Evolutionary conservation across 2,888 invertebrate genomes (phyloP), one percentile per base, ranked within the genome.

Genomic region (Apotomis betuletana): DNA sequence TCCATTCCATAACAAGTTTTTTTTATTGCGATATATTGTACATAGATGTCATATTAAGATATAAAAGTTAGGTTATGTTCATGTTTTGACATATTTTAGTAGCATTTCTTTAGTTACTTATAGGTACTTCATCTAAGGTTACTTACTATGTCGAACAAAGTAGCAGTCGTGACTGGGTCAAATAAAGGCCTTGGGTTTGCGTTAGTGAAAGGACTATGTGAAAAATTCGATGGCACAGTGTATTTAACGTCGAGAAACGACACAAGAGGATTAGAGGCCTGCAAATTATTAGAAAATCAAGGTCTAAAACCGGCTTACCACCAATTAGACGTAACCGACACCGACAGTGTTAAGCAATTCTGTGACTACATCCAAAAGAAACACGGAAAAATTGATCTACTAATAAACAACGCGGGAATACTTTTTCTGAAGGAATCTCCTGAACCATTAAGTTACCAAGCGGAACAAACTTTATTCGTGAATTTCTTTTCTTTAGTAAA

Each of bases 321-420:
- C 81, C 95, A 96, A 81, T 90, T 97, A 27, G 97, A 97, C 81
- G 90, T 97, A 59, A 94, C 93, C 36, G 90, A 96, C 74, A 79
- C 87, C 13, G 82, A 86, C 3, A 96, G 96, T 79, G 88, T 96
- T 15, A 77, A 87, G 12, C 86, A 77, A 27, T 95, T 96, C 75
- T 83, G 87, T 44, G 87, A 94, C 58, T 93, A 93, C 75, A 82
- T 97, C 3, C 85, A 92, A 78, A 82, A 90, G 6, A 93, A 90
- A 64, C 90, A 96, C 79, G 94, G 94, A 63, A 94, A 95, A 58
- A 85, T 97, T 3, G 96, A 97, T 80, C 86, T 97, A 54, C 86
- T 97, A 15, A 92, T 97, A 5, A 97, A 97, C 80, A 97, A 97
- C 86, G 97, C 97, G 8, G 97, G 95, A 76, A 78, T 92, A 71